A percentile compares a stretch with the other conserved stretches of the same genome.
phyloP scores from a whole-genome alignment of 2,888 invertebrate species.

The Parnassius orleans region DNA sequence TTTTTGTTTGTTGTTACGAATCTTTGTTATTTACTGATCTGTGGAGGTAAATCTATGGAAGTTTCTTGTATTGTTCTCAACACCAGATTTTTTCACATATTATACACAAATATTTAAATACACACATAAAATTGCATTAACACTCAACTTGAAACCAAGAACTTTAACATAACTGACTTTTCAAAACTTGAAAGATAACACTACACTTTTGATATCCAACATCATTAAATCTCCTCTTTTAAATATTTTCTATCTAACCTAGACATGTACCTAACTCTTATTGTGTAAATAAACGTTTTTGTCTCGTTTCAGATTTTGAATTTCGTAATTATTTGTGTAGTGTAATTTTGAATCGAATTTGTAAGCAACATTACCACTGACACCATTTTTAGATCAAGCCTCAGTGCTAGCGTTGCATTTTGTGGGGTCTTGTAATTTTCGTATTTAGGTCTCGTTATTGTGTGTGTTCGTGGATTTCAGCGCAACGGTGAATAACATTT shows the following conservation, averaged over 20 bases:
- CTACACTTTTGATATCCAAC: slow-evolving; percentile 9
- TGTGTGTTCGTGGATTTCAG: slow-evolving; percentile 77
- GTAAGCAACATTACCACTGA: slow-evolving; percentile 59
- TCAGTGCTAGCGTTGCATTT: slow-evolving; percentile 53
- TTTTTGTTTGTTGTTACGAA: too few relatives aligned
- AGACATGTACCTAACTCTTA: slow-evolving; percentile 74
- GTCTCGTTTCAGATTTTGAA: slow-evolving; percentile 73
- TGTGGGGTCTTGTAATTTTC: slow-evolving; percentile 65
- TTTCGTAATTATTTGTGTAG: slow-evolving; percentile 78
- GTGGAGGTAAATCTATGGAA: too few relatives aligned
- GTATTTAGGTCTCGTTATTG: slow-evolving; percentile 76
- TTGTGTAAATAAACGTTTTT: slow-evolving; percentile 78
- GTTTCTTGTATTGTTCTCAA: too few relatives aligned
- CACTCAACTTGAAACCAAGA: background rate
- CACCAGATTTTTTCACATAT: too few relatives aligned
- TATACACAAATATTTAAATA: too few relatives aligned
- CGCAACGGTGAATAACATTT: slow-evolving; percentile 75
- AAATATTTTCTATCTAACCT: slow-evolving; percentile 79
- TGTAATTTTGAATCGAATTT: slow-evolving; percentile 61
- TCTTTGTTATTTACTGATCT: too few relatives aligned
- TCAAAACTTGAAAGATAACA: background rate
- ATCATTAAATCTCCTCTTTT: slow-evolving; percentile 69
- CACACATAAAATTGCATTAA: too few relatives aligned
- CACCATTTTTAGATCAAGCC: slow-evolving; percentile 5
- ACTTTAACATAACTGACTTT: slow-evolving; percentile 4